Evolutionary conservation across 1,140 invertebrate genomes (phyloP).

Genomic region (Euglossa dilemma): DNA sequence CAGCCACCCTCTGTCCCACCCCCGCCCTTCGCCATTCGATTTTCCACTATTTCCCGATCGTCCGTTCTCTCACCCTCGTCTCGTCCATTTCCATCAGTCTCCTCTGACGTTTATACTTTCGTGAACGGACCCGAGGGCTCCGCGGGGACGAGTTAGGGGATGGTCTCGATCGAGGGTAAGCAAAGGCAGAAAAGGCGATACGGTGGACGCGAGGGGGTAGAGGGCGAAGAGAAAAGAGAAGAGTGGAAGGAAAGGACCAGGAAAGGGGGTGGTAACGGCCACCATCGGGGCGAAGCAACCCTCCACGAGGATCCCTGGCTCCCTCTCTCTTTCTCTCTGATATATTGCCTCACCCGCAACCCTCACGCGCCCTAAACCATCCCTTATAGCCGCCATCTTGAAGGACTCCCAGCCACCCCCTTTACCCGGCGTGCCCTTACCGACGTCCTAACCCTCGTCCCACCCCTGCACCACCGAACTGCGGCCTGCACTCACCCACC

Average conservation of each 20-base stretch:
- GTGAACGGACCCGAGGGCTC: slow-evolving; percentile 64
- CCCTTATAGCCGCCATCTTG: slow-evolving; percentile 82
- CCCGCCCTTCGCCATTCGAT: slow-evolving; percentile 62
- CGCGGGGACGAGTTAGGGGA: slow-evolving; percentile 58
- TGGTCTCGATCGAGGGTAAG: slow-evolving; percentile 66
- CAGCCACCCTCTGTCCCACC: slow-evolving; percentile 5
- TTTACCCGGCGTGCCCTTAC: slow-evolving; percentile 46
- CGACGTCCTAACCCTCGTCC: slow-evolving; percentile 51
- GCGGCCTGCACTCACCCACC: slow-evolving; percentile 67
- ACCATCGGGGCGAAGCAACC: slow-evolving; percentile 68
- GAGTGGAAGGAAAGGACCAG: slow-evolving; percentile 41
- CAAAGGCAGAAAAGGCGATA: slow-evolving; percentile 34
- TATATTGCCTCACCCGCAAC: slow-evolving; percentile 78
- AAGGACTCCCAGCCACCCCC: slow-evolving; percentile 72
- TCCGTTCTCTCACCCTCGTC: slow-evolving; percentile 51
- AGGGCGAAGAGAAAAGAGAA: slow-evolving; percentile 43
- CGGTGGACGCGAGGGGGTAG: slow-evolving; percentile 34
- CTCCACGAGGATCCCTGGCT: slow-evolving; percentile 53
- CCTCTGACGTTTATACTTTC: slow-evolving; percentile 69
- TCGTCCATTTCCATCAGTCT: slow-evolving; percentile 70
- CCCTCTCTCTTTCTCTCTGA: slow-evolving; percentile 65
- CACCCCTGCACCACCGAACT: slow-evolving; percentile 56
- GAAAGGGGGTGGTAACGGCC: slow-evolving; percentile 70
- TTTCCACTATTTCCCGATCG: slow-evolving; percentile 70
- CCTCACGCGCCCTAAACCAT: slow-evolving; percentile 79